Evolutionary conservation across 30 jellyfish, hydroid and myxozoan species (phyloP).

Genomic region (Morbakka virulenta): DNA sequence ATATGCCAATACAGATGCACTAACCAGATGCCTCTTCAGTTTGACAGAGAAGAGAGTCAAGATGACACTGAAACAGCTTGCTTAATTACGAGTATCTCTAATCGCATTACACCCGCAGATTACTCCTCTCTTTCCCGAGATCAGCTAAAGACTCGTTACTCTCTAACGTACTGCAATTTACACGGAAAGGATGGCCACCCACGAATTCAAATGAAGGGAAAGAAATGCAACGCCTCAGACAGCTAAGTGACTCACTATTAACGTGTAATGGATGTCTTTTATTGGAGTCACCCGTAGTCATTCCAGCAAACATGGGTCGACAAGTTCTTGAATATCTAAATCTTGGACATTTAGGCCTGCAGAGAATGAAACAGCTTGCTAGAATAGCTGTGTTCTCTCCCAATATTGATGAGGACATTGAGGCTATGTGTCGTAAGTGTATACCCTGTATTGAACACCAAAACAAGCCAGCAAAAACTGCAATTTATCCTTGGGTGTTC

Average conservation of each 20-base stretch:
- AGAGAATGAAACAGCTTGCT: conserved; percentile 29
- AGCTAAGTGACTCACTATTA: too few species aligned
- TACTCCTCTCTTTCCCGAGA: too few species aligned
- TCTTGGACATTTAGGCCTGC: conserved; percentile 38
- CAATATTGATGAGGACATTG: conserved; percentile 1
- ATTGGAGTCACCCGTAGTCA: conserved; percentile 19
- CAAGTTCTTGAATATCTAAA: conserved; percentile 24
- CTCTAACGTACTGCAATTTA: too few species aligned
- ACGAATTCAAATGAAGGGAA: too few species aligned
- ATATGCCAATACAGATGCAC: conserved; percentile 32
- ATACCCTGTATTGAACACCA: conserved; percentile 26
- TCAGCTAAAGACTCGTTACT: too few species aligned
- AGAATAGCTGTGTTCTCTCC: conserved; percentile 49
- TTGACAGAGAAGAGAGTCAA: too few species aligned
- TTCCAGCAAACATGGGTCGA: not conserved
- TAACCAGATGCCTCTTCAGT: conserved; percentile 5
- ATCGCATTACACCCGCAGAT: too few species aligned
- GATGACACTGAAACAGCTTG: too few species aligned
- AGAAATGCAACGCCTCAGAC: too few species aligned
- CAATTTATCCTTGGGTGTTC: conserved; percentile 3
- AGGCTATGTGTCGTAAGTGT: not conserved
- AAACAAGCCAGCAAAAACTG: conserved; percentile 3
- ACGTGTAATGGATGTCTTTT: conserved; percentile 4
- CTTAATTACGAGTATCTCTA: too few species aligned
- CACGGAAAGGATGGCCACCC: too few species aligned